Evolutionary conservation across 2,888 invertebrate genomes (phyloP).

Genomic region (Hanleya hanleyi): DNA sequence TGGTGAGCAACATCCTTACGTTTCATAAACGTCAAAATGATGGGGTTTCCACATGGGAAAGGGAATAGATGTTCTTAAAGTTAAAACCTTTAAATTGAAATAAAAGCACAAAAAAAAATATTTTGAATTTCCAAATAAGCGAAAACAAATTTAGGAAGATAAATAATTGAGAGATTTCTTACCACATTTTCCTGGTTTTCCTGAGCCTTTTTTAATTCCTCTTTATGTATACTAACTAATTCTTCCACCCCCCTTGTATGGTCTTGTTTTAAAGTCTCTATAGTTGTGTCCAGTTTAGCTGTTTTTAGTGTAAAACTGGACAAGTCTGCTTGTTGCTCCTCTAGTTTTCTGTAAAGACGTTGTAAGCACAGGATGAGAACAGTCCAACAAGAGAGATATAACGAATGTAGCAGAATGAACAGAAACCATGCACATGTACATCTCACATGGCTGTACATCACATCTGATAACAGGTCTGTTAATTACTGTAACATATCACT

Average conservation of each 20-base stretch:
- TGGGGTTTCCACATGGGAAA: no score
- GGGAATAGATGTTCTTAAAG: no score
- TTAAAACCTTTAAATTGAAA: no score
- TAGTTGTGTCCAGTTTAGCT: slow-evolving; percentile 62
- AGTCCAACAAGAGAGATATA: not conserved
- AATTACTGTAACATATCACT: no score
- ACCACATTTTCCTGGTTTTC: slow-evolving; percentile 60
- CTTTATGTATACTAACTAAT: slow-evolving; percentile 53
- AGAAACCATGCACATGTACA: not conserved
- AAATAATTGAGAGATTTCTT: no score
- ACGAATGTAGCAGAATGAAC: not conserved
- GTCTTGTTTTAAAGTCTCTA: slow-evolving; percentile 52
- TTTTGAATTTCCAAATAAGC: no score
- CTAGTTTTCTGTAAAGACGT: slow-evolving; percentile 66
- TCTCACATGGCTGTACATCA: no score
- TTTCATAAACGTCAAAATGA: no score
- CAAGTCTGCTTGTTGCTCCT: slow-evolving; percentile 71
- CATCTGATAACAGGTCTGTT: no score
- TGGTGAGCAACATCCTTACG: no score
- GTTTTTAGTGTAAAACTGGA: slow-evolving; percentile 70
- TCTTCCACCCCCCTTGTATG: slow-evolving; percentile 58
- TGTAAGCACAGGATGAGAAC: not conserved
- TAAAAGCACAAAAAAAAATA: no score
- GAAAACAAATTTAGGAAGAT: no score
- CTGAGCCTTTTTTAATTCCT: slow-evolving; percentile 42